Base-by-base conservation (phyloP, 1,140 invertebrate genomes). In the Macrostomum lignano region DNA sequence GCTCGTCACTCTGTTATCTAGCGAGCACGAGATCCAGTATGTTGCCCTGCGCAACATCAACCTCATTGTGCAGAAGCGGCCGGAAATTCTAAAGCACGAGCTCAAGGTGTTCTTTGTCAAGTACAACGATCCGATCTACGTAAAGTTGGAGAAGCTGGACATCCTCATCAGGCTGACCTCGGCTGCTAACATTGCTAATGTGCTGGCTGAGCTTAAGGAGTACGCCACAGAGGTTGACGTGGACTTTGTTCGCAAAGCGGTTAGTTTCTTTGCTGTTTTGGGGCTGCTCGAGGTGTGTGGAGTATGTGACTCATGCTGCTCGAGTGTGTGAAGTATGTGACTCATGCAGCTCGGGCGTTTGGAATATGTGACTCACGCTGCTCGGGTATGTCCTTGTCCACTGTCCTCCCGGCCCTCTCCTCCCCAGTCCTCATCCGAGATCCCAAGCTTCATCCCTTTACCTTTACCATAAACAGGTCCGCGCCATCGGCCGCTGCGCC, bases 91-190 rank as follows among this genome's bases (percentile, higher is more conserved):
- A n/a, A 96, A 96, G 51, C 84, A 96, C 47, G 91, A 98, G 60
- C 96, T 98, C 86, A 98, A 96, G 65, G 88, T 82, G 19, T 98
- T 98, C 61, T 98, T 98, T 54, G 91, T 98, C 10, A 98, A 98
- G 48, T 98, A 98, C 60, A 98, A 98, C 53, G 91, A 98, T 64
- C 91, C 91, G 6, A 98, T 98, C 51, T 98, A 98, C 57, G 88
- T 98, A 3, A 98, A 98, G 58, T 64, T 98, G 31, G 91, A 98
- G 56, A 98, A 98, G 53, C 51, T 98, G 45, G 91, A 98, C 51
- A 98, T 98, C 32, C 96, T 98, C 88, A 98, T 98, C 43, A 69
- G 91, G 19, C 60, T 98, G 33, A 88, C 91, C 6, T 91, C 82
- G 30, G 82, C 94, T 55, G 72, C 75, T 2, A 98, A 98, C 52